Percentiles rank a stretch among this genome's conserved stretches.
Evolutionary conservation across 1,140 invertebrate species (phyloP).

Genomic region (Macrobrachium nipponense): DNA sequence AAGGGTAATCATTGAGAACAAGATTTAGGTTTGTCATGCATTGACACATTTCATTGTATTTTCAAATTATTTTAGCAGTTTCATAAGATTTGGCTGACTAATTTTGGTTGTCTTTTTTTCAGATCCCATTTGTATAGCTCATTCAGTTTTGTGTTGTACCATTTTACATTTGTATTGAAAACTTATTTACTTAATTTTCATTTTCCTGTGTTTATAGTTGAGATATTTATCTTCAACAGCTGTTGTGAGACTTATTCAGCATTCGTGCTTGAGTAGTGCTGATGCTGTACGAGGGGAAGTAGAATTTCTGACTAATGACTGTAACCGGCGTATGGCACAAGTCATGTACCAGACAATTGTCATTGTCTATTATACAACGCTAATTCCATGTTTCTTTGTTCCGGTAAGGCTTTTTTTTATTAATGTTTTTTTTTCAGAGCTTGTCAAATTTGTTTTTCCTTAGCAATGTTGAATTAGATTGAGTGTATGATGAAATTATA

Average conservation of each 20-base stretch:
- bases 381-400: conserved; percentile 90
- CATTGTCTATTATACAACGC: conserved; percentile 90
- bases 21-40: too few relatives aligned
- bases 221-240: conserved; percentile 66
- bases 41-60: too few relatives aligned
- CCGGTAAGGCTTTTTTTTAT: conserved; percentile 73
- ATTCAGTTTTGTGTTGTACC: too few relatives aligned
- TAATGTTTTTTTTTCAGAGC: not conserved
- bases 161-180: not conserved
- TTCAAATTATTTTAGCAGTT: too few relatives aligned
- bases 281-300: conserved; percentile 84
- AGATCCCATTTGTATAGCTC: too few relatives aligned
- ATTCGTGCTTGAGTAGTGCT: conserved; percentile 70
- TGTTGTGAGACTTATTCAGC: conserved; percentile 72
- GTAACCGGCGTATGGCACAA: conserved; percentile 88
- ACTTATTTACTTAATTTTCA: not conserved
- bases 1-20: too few relatives aligned
- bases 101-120: too few relatives aligned
- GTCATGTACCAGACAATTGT: conserved; percentile 90
- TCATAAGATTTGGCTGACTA: too few relatives aligned
- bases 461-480: not conserved
- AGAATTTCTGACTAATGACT: conserved; percentile 84
- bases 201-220: not conserved
- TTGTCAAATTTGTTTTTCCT: not conserved
- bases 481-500: too few relatives aligned